These are phyloP conservation scores for Sander lucioperca DNA, from an alignment of 2,113 vertebrate species.

Conservation along the genomic window DNA sequence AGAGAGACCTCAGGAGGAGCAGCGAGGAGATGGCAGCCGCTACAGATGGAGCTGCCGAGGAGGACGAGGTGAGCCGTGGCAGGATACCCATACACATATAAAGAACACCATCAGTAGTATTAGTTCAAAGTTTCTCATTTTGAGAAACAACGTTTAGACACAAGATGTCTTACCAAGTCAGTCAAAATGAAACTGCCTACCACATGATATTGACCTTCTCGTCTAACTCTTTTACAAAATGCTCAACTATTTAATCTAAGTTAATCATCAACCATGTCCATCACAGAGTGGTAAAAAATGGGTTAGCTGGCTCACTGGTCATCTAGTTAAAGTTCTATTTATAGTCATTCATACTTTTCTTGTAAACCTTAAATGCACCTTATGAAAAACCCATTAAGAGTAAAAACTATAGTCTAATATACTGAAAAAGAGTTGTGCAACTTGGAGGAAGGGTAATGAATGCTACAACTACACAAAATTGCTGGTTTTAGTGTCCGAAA, in stretches of 20 bases:
- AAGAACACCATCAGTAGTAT: not conserved
- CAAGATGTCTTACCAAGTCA: not conserved
- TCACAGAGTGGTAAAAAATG: not conserved
- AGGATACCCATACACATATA: too few species aligned
- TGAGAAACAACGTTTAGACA: not conserved
- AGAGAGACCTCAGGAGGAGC: slow-evolving; percentile 71
- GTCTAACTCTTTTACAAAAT: not conserved
- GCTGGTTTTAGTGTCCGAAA: not conserved
- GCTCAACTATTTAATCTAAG: not conserved
- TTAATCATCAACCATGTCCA: not conserved
- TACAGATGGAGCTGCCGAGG: slow-evolving; percentile 77
- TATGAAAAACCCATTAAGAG: not conserved
- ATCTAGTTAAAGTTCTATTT: not conserved
- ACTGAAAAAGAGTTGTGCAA: not conserved
- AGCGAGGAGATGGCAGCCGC: slow-evolving; percentile 70
- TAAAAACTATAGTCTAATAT: not conserved
- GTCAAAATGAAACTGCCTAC: not conserved
- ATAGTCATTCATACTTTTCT: not conserved
- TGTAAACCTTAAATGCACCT: not conserved
- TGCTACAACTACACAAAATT: not conserved
- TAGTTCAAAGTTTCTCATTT: not conserved
- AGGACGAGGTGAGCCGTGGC: slow-evolving; percentile 83
- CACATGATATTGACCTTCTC: not conserved
- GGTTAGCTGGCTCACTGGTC: not conserved
- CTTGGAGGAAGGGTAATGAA: not conserved